Base-by-base conservation (phyloP, 2,888 invertebrate genomes). In the Chymomyza amoena region DNA sequence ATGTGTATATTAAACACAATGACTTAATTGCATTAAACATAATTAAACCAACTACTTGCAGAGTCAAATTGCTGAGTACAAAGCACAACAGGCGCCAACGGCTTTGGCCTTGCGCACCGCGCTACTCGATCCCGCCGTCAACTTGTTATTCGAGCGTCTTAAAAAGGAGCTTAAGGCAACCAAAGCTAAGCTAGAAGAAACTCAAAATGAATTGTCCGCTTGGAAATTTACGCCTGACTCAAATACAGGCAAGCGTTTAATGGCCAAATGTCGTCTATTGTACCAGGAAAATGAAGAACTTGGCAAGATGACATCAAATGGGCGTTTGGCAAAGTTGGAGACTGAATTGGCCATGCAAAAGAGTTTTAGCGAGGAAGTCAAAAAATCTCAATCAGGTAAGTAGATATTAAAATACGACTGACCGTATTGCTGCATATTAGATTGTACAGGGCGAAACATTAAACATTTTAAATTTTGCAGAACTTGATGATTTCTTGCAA, bases 191-290 rank as follows among this genome's bases (percentile, higher is more conserved):
- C 93, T 98, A 79, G 98, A 99, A 91, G 98, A 99, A 92, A 98
- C 98, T 18, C 99, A 99, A 92, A 98, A 97, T 92, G 99, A 99
- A 93, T 93, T 99, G 60, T 96, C 97, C 68, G 99, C 99, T 3
- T 99, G 99, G 98, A 99, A 99, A 92, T 99, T 99, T 92, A 99
- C 99, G 15, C 98, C 99, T n/a, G 99, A 99, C 92, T 98, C 98
- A 76, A 98, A 98, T 93, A 98, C 98, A 61, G 99, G 99, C 77
- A 99, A 99, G 92, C 95, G 98, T 80, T 93, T 99, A 79, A 99
- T 99, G 99, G 98, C 98, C 10, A 98, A 98, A 91, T 99, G 99
- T 91, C 94, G 98, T 74, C 93, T 98, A 79, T 92, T 99, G 61
- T 97, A 98, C 90, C 98, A 98, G 84, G 99, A 99, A 92, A 99